These are phyloP conservation scores for Lithodes maja DNA, from an alignment of 2,888 invertebrate species.

Conservation along the genomic window DNA sequence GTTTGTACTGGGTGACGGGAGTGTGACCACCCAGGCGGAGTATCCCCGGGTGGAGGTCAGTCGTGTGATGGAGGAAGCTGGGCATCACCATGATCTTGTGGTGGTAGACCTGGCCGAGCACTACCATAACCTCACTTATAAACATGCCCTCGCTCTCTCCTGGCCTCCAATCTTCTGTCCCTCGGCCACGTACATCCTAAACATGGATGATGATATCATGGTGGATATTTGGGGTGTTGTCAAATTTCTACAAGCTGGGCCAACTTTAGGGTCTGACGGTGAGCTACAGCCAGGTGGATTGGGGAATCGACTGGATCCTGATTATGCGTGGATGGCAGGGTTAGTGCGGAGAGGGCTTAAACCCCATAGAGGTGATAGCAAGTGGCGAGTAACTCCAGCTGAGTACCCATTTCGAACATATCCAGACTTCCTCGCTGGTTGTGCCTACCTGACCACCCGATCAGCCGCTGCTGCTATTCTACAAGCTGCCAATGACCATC, in stretches of 20 bases:
- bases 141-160: slow-evolving; percentile 71
- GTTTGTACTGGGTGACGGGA: slow-evolving; percentile 54
- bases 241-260: slow-evolving; percentile 75
- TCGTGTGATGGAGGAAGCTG: slow-evolving; percentile 33
- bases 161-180: slow-evolving; percentile 71
- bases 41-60: slow-evolving; percentile 30
- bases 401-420: slow-evolving; percentile 81
- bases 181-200: slow-evolving; percentile 79
- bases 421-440: slow-evolving; percentile 87
- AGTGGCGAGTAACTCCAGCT: slow-evolving; percentile 84
- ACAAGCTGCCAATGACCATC: slow-evolving; percentile 74
- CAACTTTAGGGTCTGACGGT: slow-evolving; percentile 6
- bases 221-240: slow-evolving; percentile 79
- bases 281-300: not conserved
- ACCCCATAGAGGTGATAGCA: slow-evolving; percentile 77
- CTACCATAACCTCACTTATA: slow-evolving; percentile 72
- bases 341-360: slow-evolving; percentile 39
- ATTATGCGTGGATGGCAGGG: slow-evolving; percentile 41
- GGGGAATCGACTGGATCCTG: not conserved
- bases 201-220: slow-evolving; percentile 88
- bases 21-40: slow-evolving; percentile 17
- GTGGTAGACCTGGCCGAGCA: slow-evolving; percentile 71
- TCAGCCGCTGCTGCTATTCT: slow-evolving; percentile 80
- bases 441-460: slow-evolving; percentile 86
- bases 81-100: slow-evolving; percentile 70